A percentile compares a stretch with the other conserved stretches of the same genome.
Evolutionary conservation across 2,888 invertebrate genomes (phyloP).

Genomic region (Drosophila parthenogenetica): DNA sequence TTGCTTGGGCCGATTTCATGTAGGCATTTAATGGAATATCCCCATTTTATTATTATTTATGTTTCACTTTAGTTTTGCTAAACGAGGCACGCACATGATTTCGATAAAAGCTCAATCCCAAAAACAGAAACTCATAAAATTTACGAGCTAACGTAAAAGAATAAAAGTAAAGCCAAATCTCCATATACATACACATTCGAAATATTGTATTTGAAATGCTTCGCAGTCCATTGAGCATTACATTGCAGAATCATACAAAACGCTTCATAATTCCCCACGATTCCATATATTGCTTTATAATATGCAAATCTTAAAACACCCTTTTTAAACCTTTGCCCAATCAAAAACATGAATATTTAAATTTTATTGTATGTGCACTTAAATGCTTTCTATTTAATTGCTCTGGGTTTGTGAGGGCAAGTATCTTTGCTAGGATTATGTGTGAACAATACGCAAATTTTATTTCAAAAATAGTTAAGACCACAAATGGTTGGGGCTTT

Average conservation of each 20-base stretch:
- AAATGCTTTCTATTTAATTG: constrained; percentile 73
- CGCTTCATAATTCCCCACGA: constrained; percentile 40
- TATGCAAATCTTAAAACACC: constrained; percentile 53
- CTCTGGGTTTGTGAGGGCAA: constrained; percentile 15
- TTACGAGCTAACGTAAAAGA: constrained; percentile 11
- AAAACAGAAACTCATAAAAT: constrained; percentile 19
- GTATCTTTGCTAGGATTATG: constrained; percentile 35
- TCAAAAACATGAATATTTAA: constrained; percentile 64
- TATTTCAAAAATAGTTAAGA: neutral
- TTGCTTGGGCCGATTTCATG: constrained; percentile 23
- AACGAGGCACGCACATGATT: constrained; percentile 56
- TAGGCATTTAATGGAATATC: constrained; percentile 43
- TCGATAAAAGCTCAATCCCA: constrained; percentile 47
- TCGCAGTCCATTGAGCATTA: constrained; percentile 59
- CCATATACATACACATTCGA: constrained; percentile 31
- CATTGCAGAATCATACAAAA: constrained; percentile 35
- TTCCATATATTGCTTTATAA: constrained; percentile 6
- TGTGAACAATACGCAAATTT: constrained; percentile 15
- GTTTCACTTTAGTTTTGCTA: constrained; percentile 49
- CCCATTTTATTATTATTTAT: constrained; percentile 59
- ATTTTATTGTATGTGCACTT: constrained; percentile 51
- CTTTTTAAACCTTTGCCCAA: constrained; percentile 19
- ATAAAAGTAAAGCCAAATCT: constrained; percentile 24
- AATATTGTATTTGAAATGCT: constrained; percentile 29
- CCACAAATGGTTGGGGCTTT: constrained; percentile 10